Evolutionary conservation across 2,113 vertebrate species (phyloP), one percentile per base, ranked within the genome.

Genomic region (Sterrhoptilus dennistouni): DNA sequence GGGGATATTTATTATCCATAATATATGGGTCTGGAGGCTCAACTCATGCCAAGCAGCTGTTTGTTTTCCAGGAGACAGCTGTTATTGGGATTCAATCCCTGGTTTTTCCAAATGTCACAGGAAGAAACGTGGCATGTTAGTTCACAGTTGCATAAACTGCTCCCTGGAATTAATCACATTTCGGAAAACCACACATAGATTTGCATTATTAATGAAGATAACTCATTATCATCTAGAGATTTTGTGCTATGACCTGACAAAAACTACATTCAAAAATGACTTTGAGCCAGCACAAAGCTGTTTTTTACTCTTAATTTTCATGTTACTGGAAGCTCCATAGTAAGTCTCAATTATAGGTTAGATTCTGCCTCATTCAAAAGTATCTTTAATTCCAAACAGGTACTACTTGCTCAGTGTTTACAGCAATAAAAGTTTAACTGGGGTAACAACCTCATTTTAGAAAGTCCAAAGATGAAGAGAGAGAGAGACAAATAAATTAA

Each of bases 31-130:
- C 61, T 70, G 72, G 59, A 75, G 52, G 52, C 68, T 60, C 71
- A 31, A 12, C 18, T 45, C 60, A 12, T 88, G 29, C 47, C 71
- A 86, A 82, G 47, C 90, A 78, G 92, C 64, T 95, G 94, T 64
- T 78, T 90, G 44, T 65, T 88, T 82, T 61, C 27, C 54, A 74
- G n/a, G 8, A 82, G 89, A 54, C 86, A 97, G 95, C 79, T 88
- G 91, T 87, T 97, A 68, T 20, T 93, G 47, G 96, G 92, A 91
- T 86, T 83, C 76, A 29, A 17, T 81, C 12, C 82, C 95, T 56
- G 95, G 23, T 81, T 93, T 96, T 96, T 78, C 70, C 49, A 97
- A 97, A 90, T 91, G 93, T 87, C 87, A 89, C 66, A 80, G 87
- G 87, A 90, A 76, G 83, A 90, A 83, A 83, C 79, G 28, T 19